Base-by-base conservation (phyloP, 2,797 vertebrate species). In the Sciurus vulgaris region DNA sequence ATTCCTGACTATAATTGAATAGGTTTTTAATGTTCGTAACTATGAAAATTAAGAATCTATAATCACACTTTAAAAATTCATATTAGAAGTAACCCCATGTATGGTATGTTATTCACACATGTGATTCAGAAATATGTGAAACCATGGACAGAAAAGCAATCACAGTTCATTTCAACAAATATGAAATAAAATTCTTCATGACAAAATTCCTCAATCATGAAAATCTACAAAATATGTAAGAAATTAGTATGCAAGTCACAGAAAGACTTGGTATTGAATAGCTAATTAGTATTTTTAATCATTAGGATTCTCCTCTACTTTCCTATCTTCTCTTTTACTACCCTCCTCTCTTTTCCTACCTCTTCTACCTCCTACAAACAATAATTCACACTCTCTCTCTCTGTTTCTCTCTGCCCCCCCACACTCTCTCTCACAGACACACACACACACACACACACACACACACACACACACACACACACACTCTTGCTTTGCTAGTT, bases 221-320 rank as follows among this genome's bases (percentile, higher is more conserved):
- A 78, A 69, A 84, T 86, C 89, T 79, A 38, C 7, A 93, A 91
- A 93, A 76, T 47, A 86, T 61, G 3, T 54, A 92, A 93, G 49
- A 85, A 65, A 77, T 73, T 88, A 76, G 81, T 91, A 86, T 59
- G 35, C 30, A 96, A 88, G 79, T 28, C 51, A 95, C n/a, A 49
- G 72, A 95, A 93, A 92, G 41, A 51, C 18, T 69, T n/a, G 33
- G 22, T 83, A 86, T 2, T 78, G 49, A 89, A 86, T 54, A 76
- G 49, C 3, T 85, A 86, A 92, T 41, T 82, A 72, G 28, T 41
- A 88, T 86, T 91, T 91, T 49, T 91, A 33, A 89, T 56, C 9
- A 9, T 67, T 78, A 82, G n/a, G 30, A 15, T 3, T 65, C 38
- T 77, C 15, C 38, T 86, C 15, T n/a, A 30, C 44, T 10, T 44